Percentiles rank a stretch among this genome's conserved stretches.
Conservation (phyloP, 1,140 invertebrate genomes). For the Drosophila takahashii region DNA sequence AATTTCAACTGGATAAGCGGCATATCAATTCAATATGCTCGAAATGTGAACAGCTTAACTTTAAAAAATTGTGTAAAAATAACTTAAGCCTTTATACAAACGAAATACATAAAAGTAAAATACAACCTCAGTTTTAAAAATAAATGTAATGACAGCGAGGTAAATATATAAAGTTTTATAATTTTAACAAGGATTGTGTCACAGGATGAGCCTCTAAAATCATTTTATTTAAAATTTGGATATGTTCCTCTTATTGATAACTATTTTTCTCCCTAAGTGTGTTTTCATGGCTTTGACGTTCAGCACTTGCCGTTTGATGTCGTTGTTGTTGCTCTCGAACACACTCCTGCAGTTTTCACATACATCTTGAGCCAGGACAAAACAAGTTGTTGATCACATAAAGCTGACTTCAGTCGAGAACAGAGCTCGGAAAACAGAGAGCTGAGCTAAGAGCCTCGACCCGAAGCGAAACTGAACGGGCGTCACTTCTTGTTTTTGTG, state of each 20-base stretch:
- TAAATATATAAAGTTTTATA: no score
- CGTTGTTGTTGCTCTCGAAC: slow-evolving; percentile 19
- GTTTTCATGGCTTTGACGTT: slow-evolving; percentile 55
- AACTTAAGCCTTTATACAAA: no score
- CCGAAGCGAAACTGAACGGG: slow-evolving; percentile 19
- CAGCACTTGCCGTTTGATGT: slow-evolving; percentile 47
- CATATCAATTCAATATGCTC: no score
- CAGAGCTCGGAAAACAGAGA: slow-evolving; percentile 36
- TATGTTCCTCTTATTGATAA: neutral
- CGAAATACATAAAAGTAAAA: no score
- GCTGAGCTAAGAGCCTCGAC: slow-evolving; percentile 23
- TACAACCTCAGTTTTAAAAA: no score
- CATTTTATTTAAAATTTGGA: neutral
- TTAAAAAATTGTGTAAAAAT: no score
- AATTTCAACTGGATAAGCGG: no score
- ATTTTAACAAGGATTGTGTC: no score
- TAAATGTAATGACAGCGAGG: no score
- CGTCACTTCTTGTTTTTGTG: slow-evolving; percentile 65
- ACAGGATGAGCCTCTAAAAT: no score
- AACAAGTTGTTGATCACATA: slow-evolving; percentile 81
- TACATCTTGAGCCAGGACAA: slow-evolving; percentile 64
- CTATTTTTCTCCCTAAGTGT: neutral
- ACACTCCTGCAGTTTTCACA: slow-evolving; percentile 54
- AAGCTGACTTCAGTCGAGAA: slow-evolving; percentile 54
- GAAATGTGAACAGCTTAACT: no score